Conservation (phyloP, 2,888 invertebrate genomes). For the Choreutis nemorana region DNA sequence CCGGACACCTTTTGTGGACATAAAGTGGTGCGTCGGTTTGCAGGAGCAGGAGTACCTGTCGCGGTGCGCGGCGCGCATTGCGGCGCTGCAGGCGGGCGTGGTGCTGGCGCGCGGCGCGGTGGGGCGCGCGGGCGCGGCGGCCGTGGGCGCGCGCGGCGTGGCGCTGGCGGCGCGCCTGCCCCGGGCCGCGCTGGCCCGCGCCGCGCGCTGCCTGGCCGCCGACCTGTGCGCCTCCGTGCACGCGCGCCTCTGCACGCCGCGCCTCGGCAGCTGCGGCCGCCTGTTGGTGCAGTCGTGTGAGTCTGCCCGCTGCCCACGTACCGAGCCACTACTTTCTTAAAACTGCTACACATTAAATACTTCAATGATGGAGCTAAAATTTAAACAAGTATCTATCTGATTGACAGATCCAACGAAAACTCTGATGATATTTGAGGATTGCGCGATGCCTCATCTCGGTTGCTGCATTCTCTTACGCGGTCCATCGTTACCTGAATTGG, state of each 20-base stretch:
- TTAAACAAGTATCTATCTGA: neutral
- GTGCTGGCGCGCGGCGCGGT: constrained; percentile 92
- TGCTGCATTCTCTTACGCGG: constrained; percentile 91
- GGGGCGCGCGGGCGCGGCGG: constrained; percentile 86
- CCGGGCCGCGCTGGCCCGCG: constrained; percentile 36
- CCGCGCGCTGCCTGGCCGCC: constrained; percentile 85
- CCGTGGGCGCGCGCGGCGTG: constrained; percentile 74
- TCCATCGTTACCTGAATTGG: constrained; percentile 72
- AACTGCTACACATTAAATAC: neutral
- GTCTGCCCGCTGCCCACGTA: constrained; percentile 8
- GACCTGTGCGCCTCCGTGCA: constrained; percentile 89
- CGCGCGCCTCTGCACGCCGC: constrained; percentile 81
- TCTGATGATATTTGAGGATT: constrained; percentile 93
- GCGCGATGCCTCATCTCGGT: constrained; percentile 82
- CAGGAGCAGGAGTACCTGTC: constrained; percentile 86
- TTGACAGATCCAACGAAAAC: constrained; percentile 76
- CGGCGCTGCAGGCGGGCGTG: constrained; percentile 83
- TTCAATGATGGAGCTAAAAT: neutral
- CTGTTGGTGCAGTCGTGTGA: constrained; percentile 76
- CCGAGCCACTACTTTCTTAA: neutral
- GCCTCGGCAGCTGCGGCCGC: constrained; percentile 82
- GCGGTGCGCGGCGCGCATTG: constrained; percentile 86
- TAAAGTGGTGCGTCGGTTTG: neutral
- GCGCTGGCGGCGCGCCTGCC: constrained; percentile 90
- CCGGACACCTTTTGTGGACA: neutral